Evolutionary conservation across 2,797 vertebrate species (phyloP), one percentile per base, ranked within the genome.

Genomic region (Anguilla pacifica): DNA sequence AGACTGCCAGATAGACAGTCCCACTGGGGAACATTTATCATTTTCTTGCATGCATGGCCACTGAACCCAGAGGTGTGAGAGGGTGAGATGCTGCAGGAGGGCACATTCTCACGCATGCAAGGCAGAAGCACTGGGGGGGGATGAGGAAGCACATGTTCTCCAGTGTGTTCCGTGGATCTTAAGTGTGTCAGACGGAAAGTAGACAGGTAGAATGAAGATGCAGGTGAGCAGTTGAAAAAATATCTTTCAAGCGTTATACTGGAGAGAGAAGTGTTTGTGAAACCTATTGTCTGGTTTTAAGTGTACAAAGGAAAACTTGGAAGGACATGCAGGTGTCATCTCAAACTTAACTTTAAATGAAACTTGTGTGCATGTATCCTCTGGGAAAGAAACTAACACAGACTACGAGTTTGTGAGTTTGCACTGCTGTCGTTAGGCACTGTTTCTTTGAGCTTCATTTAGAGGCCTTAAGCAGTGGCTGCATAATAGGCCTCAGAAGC

Each of bases 11-110:
- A 91, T n/a, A 13, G 51, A 64, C 22, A 64, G 92, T 92, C 89
- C 55, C 93, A 92, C 94, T 92, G 93, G 92, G 91, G 92, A 93
- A 91, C 93, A 94, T 94, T 93, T 92, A 94, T 94, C 94, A 94
- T 92, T 46, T 31, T 7, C 39, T 15, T 6, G 43, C 39, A 49
- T 15, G 3, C 15, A 15, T 43, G 74, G 74, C 31, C 74, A 39
- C 83, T 49, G 82, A 82, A 19, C 64, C 35, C 86, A 79, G 82
- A 2, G 67, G 70, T 86, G 19, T n/a, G 39, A 85, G 43, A 22
- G 11, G 89, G 77, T 15, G 28, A 77, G 13, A 49, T 25, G 22
- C 17, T 39, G 39, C 77, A 22, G 39, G 13, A 39, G 70, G 70
- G 31, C 70, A 74, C 70, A 35, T 22, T 46, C 77, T 7, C 77